These are phyloP conservation scores for Melanophora roralis DNA, from an alignment of 2,888 invertebrate genomes.

Conservation along the genomic window DNA sequence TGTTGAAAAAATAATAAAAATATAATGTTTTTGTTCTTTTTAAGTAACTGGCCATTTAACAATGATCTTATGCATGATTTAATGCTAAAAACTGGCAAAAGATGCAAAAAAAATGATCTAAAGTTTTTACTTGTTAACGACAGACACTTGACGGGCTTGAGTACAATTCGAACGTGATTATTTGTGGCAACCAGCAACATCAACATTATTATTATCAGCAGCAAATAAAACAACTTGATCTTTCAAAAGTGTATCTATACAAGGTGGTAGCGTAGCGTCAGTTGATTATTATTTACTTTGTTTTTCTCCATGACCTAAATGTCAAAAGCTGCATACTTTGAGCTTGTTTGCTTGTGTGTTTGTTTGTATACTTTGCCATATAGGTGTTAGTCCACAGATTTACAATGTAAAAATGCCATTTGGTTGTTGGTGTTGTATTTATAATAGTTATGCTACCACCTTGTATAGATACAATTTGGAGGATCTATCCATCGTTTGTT, in stretches of 20 bases:
- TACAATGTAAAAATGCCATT: no score
- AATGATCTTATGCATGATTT: slow-evolving; percentile 49
- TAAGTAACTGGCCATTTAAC: slow-evolving; percentile 19
- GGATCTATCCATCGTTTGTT: slow-evolving; percentile 38
- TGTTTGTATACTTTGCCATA: no score
- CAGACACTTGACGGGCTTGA: slow-evolving; percentile 63
- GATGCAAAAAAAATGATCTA: slow-evolving; percentile 49
- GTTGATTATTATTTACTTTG: no score
- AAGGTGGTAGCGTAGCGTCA: no score
- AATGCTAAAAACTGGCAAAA: neutral
- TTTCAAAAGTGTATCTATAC: no score
- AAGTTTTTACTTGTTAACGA: slow-evolving; percentile 49
- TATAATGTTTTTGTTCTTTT: neutral
- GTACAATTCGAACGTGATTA: slow-evolving; percentile 63
- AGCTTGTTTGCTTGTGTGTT: no score
- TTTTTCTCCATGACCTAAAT: no score
- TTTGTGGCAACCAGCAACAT: slow-evolving; percentile 59
- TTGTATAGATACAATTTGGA: no score
- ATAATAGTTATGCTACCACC: no score
- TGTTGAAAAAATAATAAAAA: slow-evolving; percentile 1
- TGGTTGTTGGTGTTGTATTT: no score
- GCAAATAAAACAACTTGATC: slow-evolving; percentile 45
- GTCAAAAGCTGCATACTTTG: no score
- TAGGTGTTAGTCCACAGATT: no score
- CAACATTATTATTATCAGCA: slow-evolving; percentile 46